Evolutionary conservation across 2,888 invertebrate genomes (phyloP).

Genomic region (Harpagoxenus sublaevis): DNA sequence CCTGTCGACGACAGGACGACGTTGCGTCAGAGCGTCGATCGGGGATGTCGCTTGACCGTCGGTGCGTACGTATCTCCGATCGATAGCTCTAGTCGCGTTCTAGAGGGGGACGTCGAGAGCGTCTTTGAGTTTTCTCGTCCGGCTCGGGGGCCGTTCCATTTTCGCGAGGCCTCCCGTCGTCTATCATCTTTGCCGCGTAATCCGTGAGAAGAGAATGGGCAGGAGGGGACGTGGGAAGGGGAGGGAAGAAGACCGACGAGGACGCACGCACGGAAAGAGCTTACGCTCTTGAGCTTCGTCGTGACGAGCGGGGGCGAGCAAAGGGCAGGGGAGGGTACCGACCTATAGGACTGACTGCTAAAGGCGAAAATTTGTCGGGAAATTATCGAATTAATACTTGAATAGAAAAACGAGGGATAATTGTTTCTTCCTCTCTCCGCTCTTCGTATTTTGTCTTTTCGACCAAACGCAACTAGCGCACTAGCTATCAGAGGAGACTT

Average conservation of each 20-base stretch:
- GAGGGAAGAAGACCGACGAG: background rate
- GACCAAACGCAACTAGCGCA: constrained; percentile 25
- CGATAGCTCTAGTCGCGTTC: constrained; percentile 10
- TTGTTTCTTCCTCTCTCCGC: background rate
- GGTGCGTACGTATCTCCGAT: constrained; percentile 18
- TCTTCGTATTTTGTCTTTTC: background rate
- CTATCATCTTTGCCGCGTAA: constrained; percentile 14
- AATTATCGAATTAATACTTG: constrained; percentile 22
- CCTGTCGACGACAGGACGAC: constrained; percentile 21
- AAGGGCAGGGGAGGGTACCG: background rate
- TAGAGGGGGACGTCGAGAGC: background rate
- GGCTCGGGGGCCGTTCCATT: background rate
- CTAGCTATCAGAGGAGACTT: constrained; percentile 22
- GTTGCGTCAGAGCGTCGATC: constrained; percentile 6
- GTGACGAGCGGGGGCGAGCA: background rate
- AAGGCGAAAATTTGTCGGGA: constrained; percentile 5
- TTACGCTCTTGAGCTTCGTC: background rate
- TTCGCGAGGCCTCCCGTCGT: constrained; percentile 14
- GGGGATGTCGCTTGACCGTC: background rate
- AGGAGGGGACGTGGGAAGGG: too few species aligned
- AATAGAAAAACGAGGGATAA: constrained; percentile 27
- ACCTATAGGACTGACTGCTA: background rate
- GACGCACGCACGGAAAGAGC: background rate
- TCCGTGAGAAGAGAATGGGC: background rate
- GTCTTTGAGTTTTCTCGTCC: background rate